Evolutionary conservation across 2,888 invertebrate species (phyloP), one percentile per base, ranked within the genome.

Genomic region (Seira sanloemensis): DNA sequence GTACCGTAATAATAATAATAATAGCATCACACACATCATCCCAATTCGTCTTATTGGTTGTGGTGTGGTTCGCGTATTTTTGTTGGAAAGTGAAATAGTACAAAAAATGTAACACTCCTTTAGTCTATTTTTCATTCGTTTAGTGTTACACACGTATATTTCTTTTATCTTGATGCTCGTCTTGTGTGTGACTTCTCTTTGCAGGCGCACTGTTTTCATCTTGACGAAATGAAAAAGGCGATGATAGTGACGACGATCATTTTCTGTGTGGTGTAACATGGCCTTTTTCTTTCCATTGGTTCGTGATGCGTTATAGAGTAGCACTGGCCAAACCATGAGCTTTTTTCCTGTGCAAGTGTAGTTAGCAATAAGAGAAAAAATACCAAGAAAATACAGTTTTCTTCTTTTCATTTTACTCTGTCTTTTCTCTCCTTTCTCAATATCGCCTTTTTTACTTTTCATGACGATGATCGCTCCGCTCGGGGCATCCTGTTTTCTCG

Each of bases 351-450:
- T 54, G 73, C 58, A 58, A 58, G 58, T 58, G 18, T 19, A 75
- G 75, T 74, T 75, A 75, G 67, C 76, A 76, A 76, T 76, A 76
- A 76, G 66, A 76, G 24, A 67, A 62, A 76, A 58, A 58, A 58
- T 37, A 37, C 5, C 5, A 62, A 65, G 65, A 65, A 74, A 74
- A 74, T 37, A 16, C 26, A 12, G 74, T 74, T 74, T 74, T 74
- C 74, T 65, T 74, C 62, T 62, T 74, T 74, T 74, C 65, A 58
- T 65, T 74, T 27, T 62, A 74, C 65, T 74, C 74, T 65, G 37
- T 74, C 74, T 21, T 65, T 37, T 71, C 16, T 50, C 37, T n/a
- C 16, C 21, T 37, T 37, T 12, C 37, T 37, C 37, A 37, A 26
- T 37, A 65, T 27, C 26, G 62, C 16, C 65, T 24, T 19, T 27